Evolutionary conservation across 2,888 invertebrate species (phyloP), one percentile per base, ranked within the genome.

Genomic region (Cerceris rybyensis): DNA sequence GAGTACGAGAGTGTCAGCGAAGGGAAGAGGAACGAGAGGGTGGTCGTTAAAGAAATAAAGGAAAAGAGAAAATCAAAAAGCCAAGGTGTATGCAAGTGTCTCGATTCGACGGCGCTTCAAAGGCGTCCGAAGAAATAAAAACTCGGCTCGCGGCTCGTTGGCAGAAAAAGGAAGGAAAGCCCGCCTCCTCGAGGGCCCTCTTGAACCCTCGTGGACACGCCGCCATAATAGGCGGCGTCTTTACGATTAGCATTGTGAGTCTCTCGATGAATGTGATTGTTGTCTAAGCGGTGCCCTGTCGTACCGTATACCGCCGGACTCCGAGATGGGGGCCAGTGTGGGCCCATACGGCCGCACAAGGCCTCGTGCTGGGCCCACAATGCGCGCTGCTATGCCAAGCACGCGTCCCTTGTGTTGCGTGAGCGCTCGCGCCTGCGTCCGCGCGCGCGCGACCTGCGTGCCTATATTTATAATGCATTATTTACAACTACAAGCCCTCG

Each of bases 201-300:
- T 49, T 75, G 81, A 72, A 65, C 71, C 70, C 70, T 72, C 74
- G 86, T 86, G 85, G 85, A 85, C 86, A 88, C 86, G 86, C 86
- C 86, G 89, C 87, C 88, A 90, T 90, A 91, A 92, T 90, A 90
- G 90, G 89, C 91, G 91, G 92, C 90, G 91, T 92, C 91, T 92
- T 91, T 91, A 91, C 90, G 92, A 92, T 92, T 92, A 92, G 91
- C 91, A 92, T 92, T 91, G 91, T 90, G 90, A 86, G 89, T 86
- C 81, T 63, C 87, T 86, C 90, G 90, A 91, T 92, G 92, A 92
- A 92, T 92, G 91, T 91, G 91, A 92, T 92, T 91, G 91, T 92
- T 91, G 91, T 91, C 88, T 88, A 88, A 88, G 87, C 89, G 85
- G 84, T 84, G 82, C 87, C 83, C 84, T 84, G 86, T 84, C 85